A percentile compares a stretch with the other conserved stretches of the same genome.
Conservation (phyloP, 2,888 invertebrate species). For the Apamea monoglypha region DNA sequence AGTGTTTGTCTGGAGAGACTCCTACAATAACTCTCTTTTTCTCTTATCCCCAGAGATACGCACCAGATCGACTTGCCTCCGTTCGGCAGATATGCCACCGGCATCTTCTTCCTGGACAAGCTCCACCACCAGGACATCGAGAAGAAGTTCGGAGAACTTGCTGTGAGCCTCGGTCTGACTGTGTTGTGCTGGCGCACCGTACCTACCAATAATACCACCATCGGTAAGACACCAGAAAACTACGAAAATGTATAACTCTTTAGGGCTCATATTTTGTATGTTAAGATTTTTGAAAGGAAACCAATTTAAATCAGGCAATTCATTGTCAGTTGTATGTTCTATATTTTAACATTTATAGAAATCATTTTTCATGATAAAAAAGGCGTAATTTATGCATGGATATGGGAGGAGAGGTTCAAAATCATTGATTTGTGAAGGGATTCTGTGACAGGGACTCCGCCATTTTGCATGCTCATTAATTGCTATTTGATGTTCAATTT, state of each 20-base stretch:
- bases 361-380: conserved; percentile 28
- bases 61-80: conserved; percentile 96
- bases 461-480: conserved; percentile 25
- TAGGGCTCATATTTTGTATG: not conserved
- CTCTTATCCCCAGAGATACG: conserved; percentile 91
- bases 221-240: conserved; percentile 90
- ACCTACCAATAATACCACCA: conserved; percentile 95
- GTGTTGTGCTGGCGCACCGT: conserved; percentile 98
- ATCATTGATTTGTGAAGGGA: not conserved
- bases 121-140: conserved; percentile 95
- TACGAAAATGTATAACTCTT: not conserved
- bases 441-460: not conserved
- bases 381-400: conserved; percentile 17
- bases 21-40: conserved; percentile 5
- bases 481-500: not conserved
- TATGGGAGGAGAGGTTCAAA: not conserved
- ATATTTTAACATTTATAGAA: conserved; percentile 41
- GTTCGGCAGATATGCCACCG: conserved; percentile 98
- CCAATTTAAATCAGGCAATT: conserved; percentile 2
- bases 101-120: conserved; percentile 98
- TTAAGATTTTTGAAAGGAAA: not conserved
- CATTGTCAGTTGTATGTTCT: conserved; percentile 24
- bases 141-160: conserved; percentile 94
- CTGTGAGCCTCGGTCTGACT: conserved; percentile 94
- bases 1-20: not conserved